A percentile compares a stretch with the other conserved stretches of the same genome.
These are phyloP conservation scores for Galemys pyrenaicus DNA, from an alignment of 2,113 vertebrate species.

Conservation along the genomic window DNA sequence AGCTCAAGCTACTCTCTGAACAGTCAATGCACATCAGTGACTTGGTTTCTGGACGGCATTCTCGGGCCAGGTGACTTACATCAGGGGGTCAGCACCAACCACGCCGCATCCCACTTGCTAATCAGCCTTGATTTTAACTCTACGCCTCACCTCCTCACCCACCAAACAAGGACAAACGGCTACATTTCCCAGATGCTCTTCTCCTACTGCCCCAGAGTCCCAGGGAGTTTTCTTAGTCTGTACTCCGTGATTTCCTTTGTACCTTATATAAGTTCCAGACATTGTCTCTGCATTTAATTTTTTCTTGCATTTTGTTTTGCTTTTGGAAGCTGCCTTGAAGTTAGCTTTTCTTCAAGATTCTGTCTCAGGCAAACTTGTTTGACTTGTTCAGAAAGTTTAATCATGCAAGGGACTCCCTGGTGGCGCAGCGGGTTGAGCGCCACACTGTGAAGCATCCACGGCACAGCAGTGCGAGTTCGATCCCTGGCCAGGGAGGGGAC, in stretches of 20 bases:
- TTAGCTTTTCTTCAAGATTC: neutral
- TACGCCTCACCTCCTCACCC: neutral
- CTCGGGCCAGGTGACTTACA: neutral
- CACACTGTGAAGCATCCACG: no score
- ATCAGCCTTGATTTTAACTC: neutral
- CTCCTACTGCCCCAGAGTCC: neutral
- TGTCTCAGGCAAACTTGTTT: no score
- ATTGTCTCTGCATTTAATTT: neutral
- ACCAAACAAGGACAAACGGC: neutral
- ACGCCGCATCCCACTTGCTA: neutral
- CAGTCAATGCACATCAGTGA: neutral
- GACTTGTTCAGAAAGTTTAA: no score
- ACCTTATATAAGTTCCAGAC: neutral
- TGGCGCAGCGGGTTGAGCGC: no score
- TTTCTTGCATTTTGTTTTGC: neutral
- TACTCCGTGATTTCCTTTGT: neutral
- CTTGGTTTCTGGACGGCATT: neutral
- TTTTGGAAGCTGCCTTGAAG: neutral
- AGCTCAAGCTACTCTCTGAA: neutral
- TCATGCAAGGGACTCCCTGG: no score
- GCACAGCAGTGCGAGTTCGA: no score
- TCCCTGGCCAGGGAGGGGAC: no score
- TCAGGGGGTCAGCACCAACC: neutral
- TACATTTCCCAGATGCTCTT: slow-evolving; percentile 8
- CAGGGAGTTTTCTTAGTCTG: neutral